A percentile compares a stretch with the other conserved stretches of the same genome.
Evolutionary conservation across 2,113 vertebrate genomes (phyloP).

Genomic region (Peromyscus californicus): DNA sequence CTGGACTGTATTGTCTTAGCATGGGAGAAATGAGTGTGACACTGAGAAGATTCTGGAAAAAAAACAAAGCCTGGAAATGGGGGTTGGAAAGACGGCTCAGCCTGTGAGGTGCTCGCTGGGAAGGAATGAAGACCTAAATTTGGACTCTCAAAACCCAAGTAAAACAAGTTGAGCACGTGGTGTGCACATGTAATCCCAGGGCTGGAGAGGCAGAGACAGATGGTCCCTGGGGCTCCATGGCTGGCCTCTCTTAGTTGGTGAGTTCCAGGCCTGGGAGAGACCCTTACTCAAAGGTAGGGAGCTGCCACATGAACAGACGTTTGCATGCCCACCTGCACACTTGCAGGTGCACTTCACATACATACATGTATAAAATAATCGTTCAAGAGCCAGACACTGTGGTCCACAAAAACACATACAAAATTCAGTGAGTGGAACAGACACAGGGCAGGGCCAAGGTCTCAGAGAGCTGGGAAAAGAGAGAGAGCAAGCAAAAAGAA

Average conservation of each 20-base stretch:
- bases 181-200: background rate
- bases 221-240: background rate
- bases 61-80: background rate
- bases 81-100: background rate
- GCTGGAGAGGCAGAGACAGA: background rate
- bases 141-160: background rate
- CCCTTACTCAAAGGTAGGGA: background rate
- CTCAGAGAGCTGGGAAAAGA: background rate
- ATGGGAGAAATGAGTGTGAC: background rate
- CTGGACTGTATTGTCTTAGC: background rate
- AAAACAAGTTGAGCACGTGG: background rate
- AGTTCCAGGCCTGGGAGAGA: background rate
- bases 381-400: background rate
- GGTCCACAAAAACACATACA: background rate
- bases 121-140: background rate
- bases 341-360: background rate
- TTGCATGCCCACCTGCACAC: background rate
- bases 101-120: background rate
- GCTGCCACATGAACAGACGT: background rate
- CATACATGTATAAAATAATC: background rate
- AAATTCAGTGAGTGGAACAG: background rate
- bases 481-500: background rate
- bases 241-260: background rate
- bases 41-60: background rate
- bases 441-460: background rate